These are phyloP conservation scores for Poecile montanus DNA, from an alignment of 2,797 vertebrate species.

Conservation along the genomic window DNA sequence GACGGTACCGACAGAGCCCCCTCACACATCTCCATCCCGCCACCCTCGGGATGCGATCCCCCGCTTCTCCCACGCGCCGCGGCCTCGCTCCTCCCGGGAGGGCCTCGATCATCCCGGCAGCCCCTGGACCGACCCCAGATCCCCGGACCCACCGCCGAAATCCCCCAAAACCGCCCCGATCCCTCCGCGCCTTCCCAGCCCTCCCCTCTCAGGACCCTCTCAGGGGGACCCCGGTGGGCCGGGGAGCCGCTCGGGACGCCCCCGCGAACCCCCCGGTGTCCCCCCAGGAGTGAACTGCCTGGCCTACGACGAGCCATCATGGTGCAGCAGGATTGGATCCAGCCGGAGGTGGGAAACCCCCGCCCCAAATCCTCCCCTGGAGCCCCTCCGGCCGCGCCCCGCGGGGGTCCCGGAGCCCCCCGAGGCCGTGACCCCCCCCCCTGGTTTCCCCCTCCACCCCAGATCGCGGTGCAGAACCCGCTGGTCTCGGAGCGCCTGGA, in stretches of 20 bases:
- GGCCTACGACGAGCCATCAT: constrained; percentile 93
- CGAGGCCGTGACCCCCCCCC: not conserved
- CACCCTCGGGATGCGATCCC: too few species aligned
- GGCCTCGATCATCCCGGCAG: not conserved
- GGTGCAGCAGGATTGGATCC: constrained; percentile 94
- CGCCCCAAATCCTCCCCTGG: not conserved
- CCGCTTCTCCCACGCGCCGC: not conserved
- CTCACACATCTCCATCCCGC: not conserved
- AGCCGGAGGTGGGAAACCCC: constrained; percentile 81
- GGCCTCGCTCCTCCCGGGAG: not conserved
- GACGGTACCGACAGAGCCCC: not conserved
- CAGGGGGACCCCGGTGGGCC: not conserved
- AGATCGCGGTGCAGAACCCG: constrained; percentile 94
- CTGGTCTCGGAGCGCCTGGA: constrained; percentile 92
- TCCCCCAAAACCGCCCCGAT: too few species aligned
- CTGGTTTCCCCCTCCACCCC: not conserved
- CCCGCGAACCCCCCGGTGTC: not conserved
- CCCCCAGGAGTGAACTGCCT: constrained; percentile 79
- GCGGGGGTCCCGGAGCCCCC: not conserved
- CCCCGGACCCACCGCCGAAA: too few species aligned
- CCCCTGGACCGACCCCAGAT: not conserved
- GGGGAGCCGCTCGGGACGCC: not conserved
- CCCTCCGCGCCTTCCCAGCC: too few species aligned
- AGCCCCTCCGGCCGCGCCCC: not conserved
- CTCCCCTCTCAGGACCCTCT: too few species aligned